Base-by-base conservation (phyloP, 2,888 invertebrate species). In the Drosophila kuntzei region DNA sequence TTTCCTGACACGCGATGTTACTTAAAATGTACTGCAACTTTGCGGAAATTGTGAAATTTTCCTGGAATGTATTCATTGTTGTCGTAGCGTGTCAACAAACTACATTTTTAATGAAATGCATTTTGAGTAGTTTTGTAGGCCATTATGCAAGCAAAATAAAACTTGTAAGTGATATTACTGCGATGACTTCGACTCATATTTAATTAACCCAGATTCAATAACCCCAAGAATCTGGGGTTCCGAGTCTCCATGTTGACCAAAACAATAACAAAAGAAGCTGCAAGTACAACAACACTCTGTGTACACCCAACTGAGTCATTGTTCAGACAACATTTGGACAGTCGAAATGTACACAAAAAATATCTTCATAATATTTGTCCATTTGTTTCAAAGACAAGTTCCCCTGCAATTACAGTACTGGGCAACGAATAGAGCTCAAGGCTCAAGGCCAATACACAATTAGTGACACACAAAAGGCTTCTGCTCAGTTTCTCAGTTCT, bases 1-100 rank as follows among this genome's bases (percentile, higher is more conserved):
- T 64, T 49, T 39, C 58, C 16, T 32, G 57, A 53, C 83, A 83
- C 83, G 83, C 87, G 84, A 83, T 77, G 59, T 54, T 65, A 55
- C 43, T 32, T 25, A 27, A 50, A 27, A 22, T 14, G 14, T 20
- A 32, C 5, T 20, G 37, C 22, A 34, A 50, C 50, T 57, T 49
- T 44, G 14, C 34, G 43, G 34, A 46, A 58, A 51, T 36, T 46
- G 53, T 49, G 11, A 43, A 67, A 39, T 32, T 50, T 78, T 65
- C 54, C 58, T 18, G 58, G 60, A 70, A 71, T 54, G 61, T 67
- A 73, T 49, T 62, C 71, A 70, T 70, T 62, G 34, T 53, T 51
- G 25, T 44, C 61, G 67, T 76, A 69, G 76, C 77, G 69, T 73
- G 73, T 63, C 59, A 63, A 49, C 51, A 62, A 58, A 63, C 51